A percentile compares a stretch with the other conserved stretches of the same genome.
Conservation (phyloP, 2,888 invertebrate species). For the Brachyptera putata region DNA sequence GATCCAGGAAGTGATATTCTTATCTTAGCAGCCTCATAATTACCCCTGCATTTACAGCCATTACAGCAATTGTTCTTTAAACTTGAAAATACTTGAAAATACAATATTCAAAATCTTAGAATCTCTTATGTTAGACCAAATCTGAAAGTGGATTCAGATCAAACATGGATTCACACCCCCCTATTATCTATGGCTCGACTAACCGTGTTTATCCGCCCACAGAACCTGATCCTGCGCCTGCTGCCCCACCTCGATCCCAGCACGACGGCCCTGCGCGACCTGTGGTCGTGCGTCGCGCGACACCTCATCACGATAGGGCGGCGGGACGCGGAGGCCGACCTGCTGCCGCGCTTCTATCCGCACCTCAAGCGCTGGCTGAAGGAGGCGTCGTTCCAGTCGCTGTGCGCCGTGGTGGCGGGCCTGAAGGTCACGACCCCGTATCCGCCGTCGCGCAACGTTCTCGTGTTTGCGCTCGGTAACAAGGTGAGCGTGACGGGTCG, state of each 20-base stretch:
- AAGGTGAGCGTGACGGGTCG: background rate
- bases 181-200: too few species aligned
- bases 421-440: background rate
- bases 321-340: conserved; percentile 51
- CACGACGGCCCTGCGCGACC: conserved; percentile 46
- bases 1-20: too few species aligned
- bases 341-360: conserved; percentile 53
- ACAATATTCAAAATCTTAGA: too few species aligned
- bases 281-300: conserved; percentile 59
- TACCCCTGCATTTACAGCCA: too few species aligned
- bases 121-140: too few species aligned
- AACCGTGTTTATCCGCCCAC: too few species aligned
- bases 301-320: conserved; percentile 56
- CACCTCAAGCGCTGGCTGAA: conserved; percentile 55
- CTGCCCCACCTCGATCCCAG: conserved; percentile 55
- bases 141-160: too few species aligned
- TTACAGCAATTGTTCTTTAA: too few species aligned
- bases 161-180: too few species aligned
- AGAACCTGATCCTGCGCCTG: conserved; percentile 65
- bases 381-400: background rate
- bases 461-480: background rate
- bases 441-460: background rate
- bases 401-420: background rate
- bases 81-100: too few species aligned
- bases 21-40: too few species aligned